Conservation (phyloP, 30 jellyfish, hydroid and myxozoan genomes). For the Aurelia coerulea region DNA sequence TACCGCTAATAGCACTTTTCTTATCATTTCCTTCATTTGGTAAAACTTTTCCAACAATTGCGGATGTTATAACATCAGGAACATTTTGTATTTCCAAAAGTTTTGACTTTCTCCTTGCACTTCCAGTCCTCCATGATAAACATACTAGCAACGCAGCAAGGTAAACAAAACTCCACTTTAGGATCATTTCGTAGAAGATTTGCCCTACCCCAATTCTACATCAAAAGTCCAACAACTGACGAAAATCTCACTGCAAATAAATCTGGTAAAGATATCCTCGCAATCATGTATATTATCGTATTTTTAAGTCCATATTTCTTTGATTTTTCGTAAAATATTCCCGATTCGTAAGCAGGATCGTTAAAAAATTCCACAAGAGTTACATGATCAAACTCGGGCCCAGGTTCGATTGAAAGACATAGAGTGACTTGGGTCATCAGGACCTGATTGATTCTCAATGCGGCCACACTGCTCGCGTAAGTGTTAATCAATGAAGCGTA, state of each 20-base stretch:
- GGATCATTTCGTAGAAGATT: slow-evolving; percentile 28
- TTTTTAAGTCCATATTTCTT: slow-evolving; percentile 62
- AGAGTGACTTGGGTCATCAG: slow-evolving; percentile 69
- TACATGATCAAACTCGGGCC: slow-evolving; percentile 69
- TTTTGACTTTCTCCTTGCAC: neutral
- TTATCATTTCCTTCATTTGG: neutral
- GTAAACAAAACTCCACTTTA: slow-evolving; percentile 71
- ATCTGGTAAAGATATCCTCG: neutral
- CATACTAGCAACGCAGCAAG: slow-evolving; percentile 31
- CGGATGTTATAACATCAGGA: slow-evolving; percentile 48
- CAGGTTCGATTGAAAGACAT: slow-evolving; percentile 62
- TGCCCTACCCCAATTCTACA: slow-evolving; percentile 32
- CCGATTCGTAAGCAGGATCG: slow-evolving; percentile 42
- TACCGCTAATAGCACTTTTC: slow-evolving; percentile 71
- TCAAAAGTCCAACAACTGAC: slow-evolving; percentile 17
- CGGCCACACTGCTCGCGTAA: slow-evolving; percentile 66
- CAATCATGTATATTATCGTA: slow-evolving; percentile 25
- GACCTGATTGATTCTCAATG: slow-evolving; percentile 64
- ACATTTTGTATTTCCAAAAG: slow-evolving; percentile 31
- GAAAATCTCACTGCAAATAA: neutral
- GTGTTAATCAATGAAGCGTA: slow-evolving; percentile 39
- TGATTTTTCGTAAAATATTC: slow-evolving; percentile 42
- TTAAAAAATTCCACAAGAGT: slow-evolving; percentile 63
- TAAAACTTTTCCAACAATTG: slow-evolving; percentile 19
- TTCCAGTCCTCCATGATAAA: slow-evolving; percentile 66